Evolutionary conservation across 92 coral and sea anemone genomes (phyloP).

Genomic region (Zoanthus solanderi): DNA sequence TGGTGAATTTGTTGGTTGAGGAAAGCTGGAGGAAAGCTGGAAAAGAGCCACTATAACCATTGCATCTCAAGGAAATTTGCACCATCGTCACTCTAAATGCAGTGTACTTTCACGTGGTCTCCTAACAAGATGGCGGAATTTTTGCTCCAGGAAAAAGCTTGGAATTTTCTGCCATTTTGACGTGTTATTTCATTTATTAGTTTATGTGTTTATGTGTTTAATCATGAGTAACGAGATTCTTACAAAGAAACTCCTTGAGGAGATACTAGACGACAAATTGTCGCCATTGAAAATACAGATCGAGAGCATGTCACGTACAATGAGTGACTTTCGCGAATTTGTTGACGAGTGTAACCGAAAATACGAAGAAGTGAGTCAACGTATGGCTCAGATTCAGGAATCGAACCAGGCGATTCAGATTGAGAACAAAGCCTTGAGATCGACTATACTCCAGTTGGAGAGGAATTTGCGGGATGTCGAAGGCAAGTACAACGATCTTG

Average conservation of each 20-base stretch:
- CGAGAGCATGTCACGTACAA: no score
- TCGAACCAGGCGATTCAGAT: background rate
- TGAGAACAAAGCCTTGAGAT: background rate
- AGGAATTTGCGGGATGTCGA: background rate
- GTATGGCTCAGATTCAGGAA: background rate
- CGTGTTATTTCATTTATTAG: background rate
- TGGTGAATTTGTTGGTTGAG: no score
- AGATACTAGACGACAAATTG: conserved; percentile 23
- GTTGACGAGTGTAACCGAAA: no score
- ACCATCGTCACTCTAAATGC: no score
- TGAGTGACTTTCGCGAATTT: no score
- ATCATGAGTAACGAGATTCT: background rate
- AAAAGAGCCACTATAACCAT: no score
- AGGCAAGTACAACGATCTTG: background rate
- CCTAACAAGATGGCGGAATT: background rate
- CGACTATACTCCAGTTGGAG: background rate
- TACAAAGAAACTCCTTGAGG: conserved; percentile 7
- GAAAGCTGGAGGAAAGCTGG: no score
- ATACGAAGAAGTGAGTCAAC: background rate
- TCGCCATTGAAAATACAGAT: no score
- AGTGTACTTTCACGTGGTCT: no score
- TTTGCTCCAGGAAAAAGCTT: background rate
- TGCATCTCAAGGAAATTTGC: no score
- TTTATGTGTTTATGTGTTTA: background rate
- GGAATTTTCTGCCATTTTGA: background rate